Conservation (phyloP, 64 coral and sea anemone genomes). For the Stylophora pistillata region DNA sequence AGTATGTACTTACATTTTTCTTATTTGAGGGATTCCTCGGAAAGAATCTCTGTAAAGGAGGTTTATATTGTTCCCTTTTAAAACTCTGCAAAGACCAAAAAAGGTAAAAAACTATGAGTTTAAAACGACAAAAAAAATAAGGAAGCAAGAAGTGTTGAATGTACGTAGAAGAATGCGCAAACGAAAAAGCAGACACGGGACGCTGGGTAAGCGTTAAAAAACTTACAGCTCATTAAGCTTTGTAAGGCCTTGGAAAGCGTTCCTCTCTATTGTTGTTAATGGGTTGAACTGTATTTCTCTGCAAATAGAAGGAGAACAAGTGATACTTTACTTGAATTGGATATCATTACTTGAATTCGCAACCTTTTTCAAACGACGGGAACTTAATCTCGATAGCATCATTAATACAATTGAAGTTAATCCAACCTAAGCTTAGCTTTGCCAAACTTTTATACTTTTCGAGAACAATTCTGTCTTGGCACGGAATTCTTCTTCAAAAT, state of each 20-base stretch:
- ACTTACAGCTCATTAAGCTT: neutral
- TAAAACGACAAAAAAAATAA: too few relatives aligned
- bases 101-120: neutral
- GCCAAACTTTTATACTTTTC: too few relatives aligned
- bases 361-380: too few relatives aligned
- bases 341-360: too few relatives aligned
- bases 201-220: neutral
- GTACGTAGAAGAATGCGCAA: neutral
- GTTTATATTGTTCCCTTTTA: slow-evolving; percentile 11
- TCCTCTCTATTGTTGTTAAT: slow-evolving; percentile 4
- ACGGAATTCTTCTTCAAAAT: too few relatives aligned
- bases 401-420: too few relatives aligned
- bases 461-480: too few relatives aligned
- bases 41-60: slow-evolving; percentile 3
- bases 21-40: slow-evolving; percentile 1
- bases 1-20: neutral
- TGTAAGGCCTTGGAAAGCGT: slow-evolving; percentile 17
- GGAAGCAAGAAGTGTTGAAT: neutral
- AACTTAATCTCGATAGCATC: too few relatives aligned
- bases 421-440: too few relatives aligned
- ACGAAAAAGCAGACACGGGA: neutral
- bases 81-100: slow-evolving; percentile 1
- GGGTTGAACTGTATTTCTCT: slow-evolving; percentile 9
- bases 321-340: too few relatives aligned
- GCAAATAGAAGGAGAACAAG: neutral